Conservation (phyloP, 2,797 vertebrate genomes). For the Tinamus major region DNA sequence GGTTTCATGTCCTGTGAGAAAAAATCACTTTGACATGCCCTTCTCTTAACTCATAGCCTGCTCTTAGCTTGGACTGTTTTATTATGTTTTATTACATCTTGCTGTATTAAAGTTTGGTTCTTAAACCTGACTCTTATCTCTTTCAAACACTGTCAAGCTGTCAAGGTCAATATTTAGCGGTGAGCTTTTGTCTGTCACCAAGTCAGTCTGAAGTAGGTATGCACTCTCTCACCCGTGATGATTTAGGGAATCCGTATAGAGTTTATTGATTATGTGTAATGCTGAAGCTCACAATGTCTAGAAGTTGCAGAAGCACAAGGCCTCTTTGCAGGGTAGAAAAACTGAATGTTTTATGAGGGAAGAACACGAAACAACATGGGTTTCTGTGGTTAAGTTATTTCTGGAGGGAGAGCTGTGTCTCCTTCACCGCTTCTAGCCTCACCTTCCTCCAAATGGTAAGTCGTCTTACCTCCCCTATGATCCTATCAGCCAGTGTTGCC, state of each 20-base stretch:
- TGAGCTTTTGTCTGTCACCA: not conserved
- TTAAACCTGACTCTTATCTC: not conserved
- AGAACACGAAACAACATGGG: not conserved
- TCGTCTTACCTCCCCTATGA: not conserved
- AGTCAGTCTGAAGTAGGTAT: not conserved
- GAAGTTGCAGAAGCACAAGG: not conserved
- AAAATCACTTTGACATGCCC: not conserved
- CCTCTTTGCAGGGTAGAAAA: not conserved
- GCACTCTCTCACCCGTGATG: fast-evolving
- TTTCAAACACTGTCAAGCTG: not conserved
- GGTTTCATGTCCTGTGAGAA: not conserved
- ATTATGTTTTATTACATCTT: not conserved
- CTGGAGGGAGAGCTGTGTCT: not conserved
- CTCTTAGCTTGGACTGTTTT: not conserved
- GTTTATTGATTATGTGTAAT: not conserved
- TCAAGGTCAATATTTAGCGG: not conserved
- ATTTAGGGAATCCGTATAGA: not conserved
- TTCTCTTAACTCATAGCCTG: not conserved
- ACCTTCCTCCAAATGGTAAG: not conserved
- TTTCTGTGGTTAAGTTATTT: not conserved
- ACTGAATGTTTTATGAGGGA: not conserved
- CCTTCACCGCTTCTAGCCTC: not conserved
- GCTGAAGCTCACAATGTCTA: not conserved
- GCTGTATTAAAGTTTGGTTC: not conserved
- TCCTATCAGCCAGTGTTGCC: not conserved